These are phyloP conservation scores for Lordiphosa stackelbergi DNA, from an alignment of 1,140 invertebrate genomes.

Conservation along the genomic window DNA sequence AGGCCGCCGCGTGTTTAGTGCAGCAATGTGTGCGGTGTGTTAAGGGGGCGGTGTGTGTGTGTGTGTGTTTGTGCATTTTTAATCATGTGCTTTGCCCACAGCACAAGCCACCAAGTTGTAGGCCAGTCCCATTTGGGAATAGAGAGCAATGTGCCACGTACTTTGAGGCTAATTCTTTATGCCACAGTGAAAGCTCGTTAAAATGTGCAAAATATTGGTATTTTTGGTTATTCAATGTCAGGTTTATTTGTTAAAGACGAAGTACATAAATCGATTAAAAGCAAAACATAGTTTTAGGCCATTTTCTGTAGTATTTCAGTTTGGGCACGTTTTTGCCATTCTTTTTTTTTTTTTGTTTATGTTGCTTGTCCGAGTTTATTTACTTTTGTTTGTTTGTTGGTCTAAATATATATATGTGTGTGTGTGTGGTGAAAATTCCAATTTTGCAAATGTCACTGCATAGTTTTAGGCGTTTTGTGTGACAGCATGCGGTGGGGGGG, in stretches of 20 bases:
- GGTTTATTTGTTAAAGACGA: conserved; percentile 6
- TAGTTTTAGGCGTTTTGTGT: conserved; percentile 52
- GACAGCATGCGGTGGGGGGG: conserved; percentile 1
- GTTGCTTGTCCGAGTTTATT: conserved; percentile 60
- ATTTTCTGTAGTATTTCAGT: conserved; percentile 36
- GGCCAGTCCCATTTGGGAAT: conserved; percentile 63
- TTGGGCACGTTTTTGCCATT: conserved; percentile 25
- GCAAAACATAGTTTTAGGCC: conserved; percentile 16
- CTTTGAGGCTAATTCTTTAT: conserved; percentile 65
- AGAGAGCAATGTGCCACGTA: conserved; percentile 65
- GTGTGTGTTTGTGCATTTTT: conserved; percentile 58
- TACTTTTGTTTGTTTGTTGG: conserved; percentile 35
- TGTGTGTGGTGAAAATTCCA: conserved; percentile 48
- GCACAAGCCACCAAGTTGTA: conserved; percentile 48
- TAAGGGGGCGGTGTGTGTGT: conserved; percentile 3
- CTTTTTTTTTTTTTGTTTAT: conserved; percentile 8
- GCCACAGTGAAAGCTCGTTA: conserved; percentile 54
- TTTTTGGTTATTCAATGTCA: conserved; percentile 59
- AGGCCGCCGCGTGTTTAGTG: conserved; percentile 25
- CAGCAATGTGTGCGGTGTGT: neutral
- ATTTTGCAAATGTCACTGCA: conserved; percentile 68
- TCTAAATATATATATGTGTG: neutral
- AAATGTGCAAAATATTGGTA: conserved; percentile 46
- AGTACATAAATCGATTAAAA: conserved; percentile 47
- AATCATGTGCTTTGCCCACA: conserved; percentile 62